Base-by-base conservation (phyloP, 64 coral and sea anemone genomes). In the Pocillopora damicornis region DNA sequence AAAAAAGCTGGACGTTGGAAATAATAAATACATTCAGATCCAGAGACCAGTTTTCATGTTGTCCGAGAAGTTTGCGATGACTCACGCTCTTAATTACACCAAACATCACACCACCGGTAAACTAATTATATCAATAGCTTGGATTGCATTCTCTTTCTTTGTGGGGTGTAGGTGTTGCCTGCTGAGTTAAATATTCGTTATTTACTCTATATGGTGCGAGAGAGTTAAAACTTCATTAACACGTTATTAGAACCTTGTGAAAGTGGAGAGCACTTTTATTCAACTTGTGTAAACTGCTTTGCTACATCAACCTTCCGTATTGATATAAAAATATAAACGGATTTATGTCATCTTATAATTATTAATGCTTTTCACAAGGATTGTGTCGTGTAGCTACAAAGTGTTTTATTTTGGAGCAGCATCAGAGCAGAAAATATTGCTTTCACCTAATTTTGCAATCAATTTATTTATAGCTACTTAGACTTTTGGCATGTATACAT, bases 11-110 rank as follows among this genome's bases (percentile, higher is more conserved):
- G 97, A 99, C 66, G 90, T 95, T 17, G 97, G 97, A 79, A 92
- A 93, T 87, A 94, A 94, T 61, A 95, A 95, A 86, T 92, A 86
- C 59, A 95, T 92, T 76, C 86, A 95, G 35, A 92, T 99, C 59
- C 97, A 99, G 75, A 91, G 97, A 67, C 97, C 97, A 4, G 97
- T 99, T 11, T 99, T 99, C 82, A 69, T 95, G 57, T 78, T 99
- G 58, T 92, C 97, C 38, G 97, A 99, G 75, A 99, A 99, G 81
- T 99, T 99, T 93, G 93, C 97, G 1, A 95, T 95, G 91, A 99
- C 93, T 60, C 97, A 99, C 77, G 93, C 80, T 10, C 79, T 99
- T 12, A 93, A 80, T 66, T 95, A 77, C 35, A 84, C 97, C 36
- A 99, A 99, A 88, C 97, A 99, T 64, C 89, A 99, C 80, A 95